A percentile compares a stretch with the other conserved stretches of the same genome.
phyloP scores from a whole-genome alignment of 2,113 vertebrate species.

The Oreochromis spilurus region DNA sequence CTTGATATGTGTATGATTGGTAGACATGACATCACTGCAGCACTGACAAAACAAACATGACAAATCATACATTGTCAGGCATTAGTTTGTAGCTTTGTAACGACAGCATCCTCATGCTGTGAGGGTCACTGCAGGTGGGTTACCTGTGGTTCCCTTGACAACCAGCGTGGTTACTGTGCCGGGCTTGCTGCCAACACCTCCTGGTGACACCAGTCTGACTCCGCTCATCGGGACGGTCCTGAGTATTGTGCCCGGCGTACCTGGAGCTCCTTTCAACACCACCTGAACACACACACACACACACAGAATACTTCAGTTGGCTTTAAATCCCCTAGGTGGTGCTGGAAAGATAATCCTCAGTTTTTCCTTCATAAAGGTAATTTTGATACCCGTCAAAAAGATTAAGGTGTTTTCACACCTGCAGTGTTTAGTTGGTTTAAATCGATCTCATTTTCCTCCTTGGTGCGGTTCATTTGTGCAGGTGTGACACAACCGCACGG shows the following conservation, averaged over 20 bases:
- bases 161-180: slow-evolving; percentile 79
- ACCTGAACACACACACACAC: slow-evolving; percentile 61
- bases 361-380: not conserved
- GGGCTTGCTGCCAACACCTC: slow-evolving; percentile 78
- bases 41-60: not conserved
- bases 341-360: fast-evolving
- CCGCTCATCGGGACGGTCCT: slow-evolving; percentile 83
- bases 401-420: not conserved
- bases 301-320: not conserved
- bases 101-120: fast-evolving
- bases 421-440: not conserved
- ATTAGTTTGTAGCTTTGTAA: not conserved
- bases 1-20: fast-evolving
- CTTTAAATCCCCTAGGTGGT: not conserved
- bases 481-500: not conserved
- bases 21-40: not conserved
- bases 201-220: slow-evolving; percentile 79
- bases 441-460: not conserved
- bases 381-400: not conserved
- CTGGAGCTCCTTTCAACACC: slow-evolving; percentile 81
- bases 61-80: fast-evolving
- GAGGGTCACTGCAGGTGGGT: not conserved
- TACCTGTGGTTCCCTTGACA: slow-evolving; percentile 84
- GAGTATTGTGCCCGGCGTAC: slow-evolving; percentile 82
- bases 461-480: not conserved